Evolutionary conservation across 2,888 invertebrate genomes (phyloP).

Genomic region (Eilema depressum): DNA sequence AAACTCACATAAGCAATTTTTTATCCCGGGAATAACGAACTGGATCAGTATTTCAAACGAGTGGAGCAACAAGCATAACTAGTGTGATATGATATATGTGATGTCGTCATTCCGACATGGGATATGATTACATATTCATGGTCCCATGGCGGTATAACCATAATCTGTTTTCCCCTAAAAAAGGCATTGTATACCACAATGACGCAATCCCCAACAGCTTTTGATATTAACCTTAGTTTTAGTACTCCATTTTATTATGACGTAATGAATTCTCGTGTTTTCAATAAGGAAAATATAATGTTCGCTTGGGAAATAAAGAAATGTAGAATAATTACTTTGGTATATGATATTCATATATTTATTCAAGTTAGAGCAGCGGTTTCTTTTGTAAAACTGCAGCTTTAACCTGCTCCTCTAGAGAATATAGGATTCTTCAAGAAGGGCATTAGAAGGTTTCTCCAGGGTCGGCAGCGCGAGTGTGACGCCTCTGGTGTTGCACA

Average conservation of each 20-base stretch:
- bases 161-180: not conserved
- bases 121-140: not conserved
- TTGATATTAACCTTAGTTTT: not conserved
- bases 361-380: not conserved
- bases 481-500: too few relatives aligned
- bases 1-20: not conserved
- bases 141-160: not conserved
- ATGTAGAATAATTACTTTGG: slow-evolving; percentile 1
- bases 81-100: not conserved
- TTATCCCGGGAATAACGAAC: not conserved
- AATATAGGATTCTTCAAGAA: too few relatives aligned
- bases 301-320: not conserved
- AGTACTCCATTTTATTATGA: not conserved
- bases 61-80: not conserved
- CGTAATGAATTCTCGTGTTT: not conserved
- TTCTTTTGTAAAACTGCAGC: not conserved
- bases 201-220: slow-evolving; percentile 1
- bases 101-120: not conserved
- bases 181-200: not conserved
- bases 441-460: too few relatives aligned
- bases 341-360: not conserved
- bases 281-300: not conserved
- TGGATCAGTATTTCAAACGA: not conserved
- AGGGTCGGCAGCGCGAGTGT: too few relatives aligned
- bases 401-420: too few relatives aligned